phyloP scores from a whole-genome alignment of 2,113 vertebrate genomes.

The Macrotis lagotis region DNA sequence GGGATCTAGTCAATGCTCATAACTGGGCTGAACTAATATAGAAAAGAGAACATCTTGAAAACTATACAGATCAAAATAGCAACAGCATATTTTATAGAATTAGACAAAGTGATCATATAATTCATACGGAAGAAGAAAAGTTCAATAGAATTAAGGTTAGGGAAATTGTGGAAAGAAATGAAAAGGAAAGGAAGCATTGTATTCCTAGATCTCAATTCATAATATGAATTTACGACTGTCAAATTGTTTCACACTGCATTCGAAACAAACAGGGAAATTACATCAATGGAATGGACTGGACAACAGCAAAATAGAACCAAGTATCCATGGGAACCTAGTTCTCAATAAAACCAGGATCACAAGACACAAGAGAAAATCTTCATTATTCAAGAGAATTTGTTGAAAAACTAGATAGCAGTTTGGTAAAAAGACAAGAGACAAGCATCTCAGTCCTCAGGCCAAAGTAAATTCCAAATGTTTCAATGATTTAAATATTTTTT shows the following conservation, averaged over 20 bases:
- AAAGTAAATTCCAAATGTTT: neutral
- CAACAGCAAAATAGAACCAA: too few species aligned
- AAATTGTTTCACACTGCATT: neutral
- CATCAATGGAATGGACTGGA: neutral
- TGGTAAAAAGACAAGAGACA: neutral
- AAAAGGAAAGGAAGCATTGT: neutral
- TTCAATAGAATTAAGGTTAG: neutral
- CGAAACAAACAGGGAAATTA: neutral
- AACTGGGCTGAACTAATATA: neutral
- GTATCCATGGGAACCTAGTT: neutral
- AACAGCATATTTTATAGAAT: neutral
- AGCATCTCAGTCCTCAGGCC: neutral
- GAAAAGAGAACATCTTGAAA: neutral
- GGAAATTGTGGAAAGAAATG: neutral
- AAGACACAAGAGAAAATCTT: neutral
- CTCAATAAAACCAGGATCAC: neutral
- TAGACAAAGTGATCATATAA: neutral
- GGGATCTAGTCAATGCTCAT: neutral
- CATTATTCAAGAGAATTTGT: neutral
- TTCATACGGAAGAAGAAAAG: neutral
- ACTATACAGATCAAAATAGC: neutral
- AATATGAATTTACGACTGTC: neutral
- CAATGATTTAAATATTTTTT: neutral
- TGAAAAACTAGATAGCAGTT: neutral
- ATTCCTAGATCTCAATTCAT: neutral